Conservation (phyloP, 2,888 invertebrate genomes). For the Dryobotodes eremita region DNA sequence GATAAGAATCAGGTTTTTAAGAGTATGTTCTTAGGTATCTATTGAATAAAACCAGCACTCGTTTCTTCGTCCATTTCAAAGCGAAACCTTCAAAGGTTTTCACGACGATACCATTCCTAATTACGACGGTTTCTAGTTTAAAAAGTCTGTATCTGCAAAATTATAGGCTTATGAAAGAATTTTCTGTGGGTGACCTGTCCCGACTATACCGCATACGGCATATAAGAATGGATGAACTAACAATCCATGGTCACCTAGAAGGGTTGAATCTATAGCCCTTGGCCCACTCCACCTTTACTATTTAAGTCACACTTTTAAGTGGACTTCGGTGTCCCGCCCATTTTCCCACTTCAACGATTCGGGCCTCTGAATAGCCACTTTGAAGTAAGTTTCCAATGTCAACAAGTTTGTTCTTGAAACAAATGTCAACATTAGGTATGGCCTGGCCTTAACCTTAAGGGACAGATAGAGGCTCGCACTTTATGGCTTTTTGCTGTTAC, state of each 20-base stretch:
- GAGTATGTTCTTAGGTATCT: not conserved
- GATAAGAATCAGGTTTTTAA: constrained; percentile 14
- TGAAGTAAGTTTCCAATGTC: constrained; percentile 57
- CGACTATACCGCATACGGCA: not conserved
- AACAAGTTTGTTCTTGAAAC: constrained; percentile 57
- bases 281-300: not conserved
- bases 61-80: not conserved
- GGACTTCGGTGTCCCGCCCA: constrained; percentile 43
- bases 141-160: not conserved
- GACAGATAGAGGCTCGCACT: constrained; percentile 51
- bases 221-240: not conserved
- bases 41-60: not conserved
- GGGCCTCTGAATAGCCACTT: constrained; percentile 48
- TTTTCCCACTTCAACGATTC: constrained; percentile 51
- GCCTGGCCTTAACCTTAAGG: constrained; percentile 53
- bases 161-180: not conserved
- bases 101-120: not conserved
- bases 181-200: not conserved
- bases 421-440: constrained; percentile 54
- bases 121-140: not conserved
- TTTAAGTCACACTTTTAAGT: constrained; percentile 26
- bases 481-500: constrained; percentile 62
- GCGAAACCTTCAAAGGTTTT: not conserved
- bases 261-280: not conserved
- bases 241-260: not conserved